phyloP scores from a whole-genome alignment of 2,888 invertebrate species.

The Apamea epomidion region DNA sequence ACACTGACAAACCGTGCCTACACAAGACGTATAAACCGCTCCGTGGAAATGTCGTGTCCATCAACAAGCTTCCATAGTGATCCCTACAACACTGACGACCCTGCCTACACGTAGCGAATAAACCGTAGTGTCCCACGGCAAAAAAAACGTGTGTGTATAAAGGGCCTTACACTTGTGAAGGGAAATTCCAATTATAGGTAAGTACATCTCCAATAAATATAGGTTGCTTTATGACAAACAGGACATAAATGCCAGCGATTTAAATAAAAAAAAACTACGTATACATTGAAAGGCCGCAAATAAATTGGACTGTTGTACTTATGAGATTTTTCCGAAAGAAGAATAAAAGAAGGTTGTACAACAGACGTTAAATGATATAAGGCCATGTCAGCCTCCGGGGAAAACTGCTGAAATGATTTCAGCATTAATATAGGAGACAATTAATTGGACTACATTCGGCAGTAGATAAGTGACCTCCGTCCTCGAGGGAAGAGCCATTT shows the following conservation, averaged over 20 bases:
- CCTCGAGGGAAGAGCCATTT: slow-evolving; percentile 78
- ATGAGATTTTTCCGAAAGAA: slow-evolving; percentile 33
- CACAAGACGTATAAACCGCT: too few relatives aligned
- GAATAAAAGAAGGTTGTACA: slow-evolving; percentile 51
- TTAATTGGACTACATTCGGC: slow-evolving; percentile 81
- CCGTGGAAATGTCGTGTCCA: not conserved
- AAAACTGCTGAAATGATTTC: slow-evolving; percentile 70
- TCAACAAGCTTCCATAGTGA: not conserved
- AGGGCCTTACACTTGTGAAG: not conserved
- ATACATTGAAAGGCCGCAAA: slow-evolving; percentile 3
- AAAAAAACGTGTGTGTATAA: not conserved
- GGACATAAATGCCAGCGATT: not conserved
- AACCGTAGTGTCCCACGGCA: not conserved
- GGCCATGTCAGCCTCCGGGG: slow-evolving; percentile 26
- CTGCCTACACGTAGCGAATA: not conserved
- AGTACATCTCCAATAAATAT: not conserved
- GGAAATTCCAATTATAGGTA: not conserved
- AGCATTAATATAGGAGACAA: slow-evolving; percentile 75
- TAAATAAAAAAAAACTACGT: slow-evolving; percentile 3
- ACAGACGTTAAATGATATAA: slow-evolving; percentile 50
- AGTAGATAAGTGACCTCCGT: slow-evolving; percentile 80
- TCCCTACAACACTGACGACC: not conserved
- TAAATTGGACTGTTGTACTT: slow-evolving; percentile 34
- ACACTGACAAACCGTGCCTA: not conserved
- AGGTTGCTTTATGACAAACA: not conserved